Base-by-base conservation (phyloP, 35 echinoderm and acorn worm species). In the Anneissia japonica region DNA sequence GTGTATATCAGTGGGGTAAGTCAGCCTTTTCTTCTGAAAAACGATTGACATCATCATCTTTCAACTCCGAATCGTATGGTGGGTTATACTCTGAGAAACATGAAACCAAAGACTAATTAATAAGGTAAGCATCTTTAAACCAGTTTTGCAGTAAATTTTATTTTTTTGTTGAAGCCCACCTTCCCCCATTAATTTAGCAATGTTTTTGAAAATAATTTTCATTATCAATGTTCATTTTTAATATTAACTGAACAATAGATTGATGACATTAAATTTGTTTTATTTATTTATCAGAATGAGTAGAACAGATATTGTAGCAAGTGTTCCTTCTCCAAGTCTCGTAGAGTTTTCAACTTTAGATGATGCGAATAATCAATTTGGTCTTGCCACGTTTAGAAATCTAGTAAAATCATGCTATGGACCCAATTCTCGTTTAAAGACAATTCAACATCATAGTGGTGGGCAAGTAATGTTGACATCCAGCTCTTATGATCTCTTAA, bases 341-440 rank as follows among this genome's bases (percentile, higher is more conserved):
- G 51, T 64, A 16, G 51, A 64, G 26, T 64, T 40, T 31, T 89
- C 21, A 56, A 51, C 34, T 32, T 74, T 93, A 40, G 38, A 79
- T 82, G 12, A 81, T 85, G 32, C 78, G 40, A 73, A 82, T 31
- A 86, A 86, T 74, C 29, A 56, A 34, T 37, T 74, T 3, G 74
- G 82, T 46, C 41, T 97, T 32, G 39, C 73, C 9, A 43, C 83
- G 19, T 91, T 97, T 55, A 88, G 85, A 56, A 81, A 84, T 21
- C 36, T 97, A 45, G 32, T 97, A 32, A 39, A 73, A 30, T 97
- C 91, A 12, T 91, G 95, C 46, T 97, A 86, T 75, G 95, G 95
- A 39, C 95, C 91, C 16, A 43, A 35, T 34, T 91, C 88, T 19
- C 56, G 74, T n/a, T 32, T 90, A 0, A 93, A 97, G 39, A 93